These are phyloP conservation scores for Sialis lutaria DNA, from an alignment of 2,888 invertebrate genomes.

Conservation along the genomic window DNA sequence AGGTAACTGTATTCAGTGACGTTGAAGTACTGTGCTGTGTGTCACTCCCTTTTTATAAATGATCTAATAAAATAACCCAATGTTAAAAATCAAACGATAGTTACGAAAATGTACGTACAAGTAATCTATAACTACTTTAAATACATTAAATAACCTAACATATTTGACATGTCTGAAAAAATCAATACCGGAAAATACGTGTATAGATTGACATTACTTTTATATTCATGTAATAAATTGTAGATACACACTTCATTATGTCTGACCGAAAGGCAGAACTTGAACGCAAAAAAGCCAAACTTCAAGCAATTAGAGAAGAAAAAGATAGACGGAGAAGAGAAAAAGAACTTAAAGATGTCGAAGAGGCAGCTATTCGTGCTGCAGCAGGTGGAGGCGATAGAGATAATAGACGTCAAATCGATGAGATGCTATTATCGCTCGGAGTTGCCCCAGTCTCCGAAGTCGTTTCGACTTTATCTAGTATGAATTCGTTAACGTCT, in stretches of 20 bases:
- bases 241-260: slow-evolving; percentile 27
- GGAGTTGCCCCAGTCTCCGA: slow-evolving; percentile 81
- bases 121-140: no score
- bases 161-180: no score
- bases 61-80: no score
- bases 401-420: slow-evolving; percentile 47
- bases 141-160: no score
- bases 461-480: slow-evolving; percentile 66
- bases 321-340: slow-evolving; percentile 72
- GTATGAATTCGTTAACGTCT: slow-evolving; percentile 62
- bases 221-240: no score
- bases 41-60: no score
- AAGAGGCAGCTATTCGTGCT: slow-evolving; percentile 43
- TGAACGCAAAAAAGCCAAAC: slow-evolving; percentile 80
- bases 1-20: no score
- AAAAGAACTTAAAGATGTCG: slow-evolving; percentile 76
- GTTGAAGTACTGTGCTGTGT: no score
- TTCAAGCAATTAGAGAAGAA: slow-evolving; percentile 77
- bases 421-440: slow-evolving; percentile 71
- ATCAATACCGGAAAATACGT: no score
- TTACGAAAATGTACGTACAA: no score
- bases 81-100: no score
- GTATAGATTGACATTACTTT: no score
- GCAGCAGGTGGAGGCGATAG: slow-evolving; percentile 31
- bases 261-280: slow-evolving; percentile 84